Conservation (phyloP, 2,797 vertebrate species). For the Crenuchus spilurus region DNA sequence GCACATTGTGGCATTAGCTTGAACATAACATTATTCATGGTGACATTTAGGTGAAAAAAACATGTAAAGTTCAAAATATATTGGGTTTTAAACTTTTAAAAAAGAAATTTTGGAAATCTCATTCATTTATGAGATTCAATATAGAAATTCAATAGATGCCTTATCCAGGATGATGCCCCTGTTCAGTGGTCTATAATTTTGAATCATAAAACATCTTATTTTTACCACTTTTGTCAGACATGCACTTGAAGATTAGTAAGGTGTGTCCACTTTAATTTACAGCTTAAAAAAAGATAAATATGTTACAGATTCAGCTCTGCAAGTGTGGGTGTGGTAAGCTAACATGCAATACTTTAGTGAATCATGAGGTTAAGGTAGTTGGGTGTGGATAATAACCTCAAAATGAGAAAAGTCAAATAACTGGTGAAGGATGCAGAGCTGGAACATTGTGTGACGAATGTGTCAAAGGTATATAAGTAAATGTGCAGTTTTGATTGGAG, state of each 20-base stretch:
- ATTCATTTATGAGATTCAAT: no score
- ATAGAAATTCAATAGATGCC: no score
- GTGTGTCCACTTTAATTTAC: background rate
- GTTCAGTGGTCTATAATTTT: no score
- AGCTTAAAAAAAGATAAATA: slow-evolving; percentile 2
- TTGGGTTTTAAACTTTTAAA: no score
- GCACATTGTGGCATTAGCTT: no score
- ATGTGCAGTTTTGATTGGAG: slow-evolving; percentile 17
- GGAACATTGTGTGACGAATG: slow-evolving; percentile 30
- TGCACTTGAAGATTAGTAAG: background rate
- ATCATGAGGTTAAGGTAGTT: slow-evolving; percentile 48
- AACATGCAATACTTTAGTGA: slow-evolving; percentile 33
- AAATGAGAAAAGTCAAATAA: slow-evolving; percentile 45
- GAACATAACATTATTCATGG: no score
- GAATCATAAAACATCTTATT: no score
- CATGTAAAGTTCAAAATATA: no score
- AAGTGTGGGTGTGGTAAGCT: slow-evolving; percentile 41
- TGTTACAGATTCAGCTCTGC: slow-evolving; percentile 3
- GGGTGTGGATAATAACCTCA: slow-evolving; percentile 48
- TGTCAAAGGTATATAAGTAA: slow-evolving; percentile 40
- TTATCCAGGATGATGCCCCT: no score
- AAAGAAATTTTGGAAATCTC: no score
- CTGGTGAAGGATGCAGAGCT: slow-evolving; percentile 23
- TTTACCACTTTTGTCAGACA: background rate
- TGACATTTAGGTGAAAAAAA: no score